These are phyloP conservation scores for Cyrtorhinus lividipennis DNA, from an alignment of 1,140 invertebrate genomes.

Conservation along the genomic window DNA sequence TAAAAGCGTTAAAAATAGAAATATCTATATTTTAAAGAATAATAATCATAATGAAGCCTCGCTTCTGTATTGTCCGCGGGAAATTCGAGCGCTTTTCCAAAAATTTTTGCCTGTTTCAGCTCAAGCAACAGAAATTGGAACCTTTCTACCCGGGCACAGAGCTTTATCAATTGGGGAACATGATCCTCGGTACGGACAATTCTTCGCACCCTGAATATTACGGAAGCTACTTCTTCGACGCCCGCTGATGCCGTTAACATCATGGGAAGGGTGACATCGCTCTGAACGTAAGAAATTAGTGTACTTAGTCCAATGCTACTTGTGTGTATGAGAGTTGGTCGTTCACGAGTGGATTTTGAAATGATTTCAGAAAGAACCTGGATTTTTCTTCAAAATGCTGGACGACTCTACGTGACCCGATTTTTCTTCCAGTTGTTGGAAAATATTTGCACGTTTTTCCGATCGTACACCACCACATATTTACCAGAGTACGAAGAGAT, in stretches of 20 bases:
- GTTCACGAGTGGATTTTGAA: too few relatives aligned
- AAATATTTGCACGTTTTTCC: conserved; percentile 7
- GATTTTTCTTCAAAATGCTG: conserved; percentile 13
- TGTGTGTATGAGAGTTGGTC: too few relatives aligned
- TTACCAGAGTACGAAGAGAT: background rate
- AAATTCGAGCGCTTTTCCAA: too few relatives aligned
- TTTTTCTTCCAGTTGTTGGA: conserved; percentile 7
- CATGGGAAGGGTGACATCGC: conserved; percentile 11
- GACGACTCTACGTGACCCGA: conserved; percentile 5
- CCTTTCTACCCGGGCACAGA: conserved; percentile 5
- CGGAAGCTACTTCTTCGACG: conserved; percentile 9
- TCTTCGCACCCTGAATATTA: conserved; percentile 11
- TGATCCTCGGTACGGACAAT: conserved; percentile 4
- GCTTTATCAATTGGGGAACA: conserved; percentile 12
- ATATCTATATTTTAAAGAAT: too few relatives aligned
- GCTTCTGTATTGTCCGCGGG: too few relatives aligned
- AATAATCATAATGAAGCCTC: too few relatives aligned
- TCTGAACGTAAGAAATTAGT: conserved; percentile 5
- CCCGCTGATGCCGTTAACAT: conserved; percentile 2
- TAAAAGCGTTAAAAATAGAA: too few relatives aligned
- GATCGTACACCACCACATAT: conserved; percentile 1
- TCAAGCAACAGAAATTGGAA: conserved; percentile 8
- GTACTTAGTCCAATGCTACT: too few relatives aligned
- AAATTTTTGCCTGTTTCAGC: too few relatives aligned
- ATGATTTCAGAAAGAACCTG: conserved; percentile 14